Evolutionary conservation across 2,797 vertebrate species (phyloP), one percentile per base, ranked within the genome.

Genomic region (Glossophaga mutica): DNA sequence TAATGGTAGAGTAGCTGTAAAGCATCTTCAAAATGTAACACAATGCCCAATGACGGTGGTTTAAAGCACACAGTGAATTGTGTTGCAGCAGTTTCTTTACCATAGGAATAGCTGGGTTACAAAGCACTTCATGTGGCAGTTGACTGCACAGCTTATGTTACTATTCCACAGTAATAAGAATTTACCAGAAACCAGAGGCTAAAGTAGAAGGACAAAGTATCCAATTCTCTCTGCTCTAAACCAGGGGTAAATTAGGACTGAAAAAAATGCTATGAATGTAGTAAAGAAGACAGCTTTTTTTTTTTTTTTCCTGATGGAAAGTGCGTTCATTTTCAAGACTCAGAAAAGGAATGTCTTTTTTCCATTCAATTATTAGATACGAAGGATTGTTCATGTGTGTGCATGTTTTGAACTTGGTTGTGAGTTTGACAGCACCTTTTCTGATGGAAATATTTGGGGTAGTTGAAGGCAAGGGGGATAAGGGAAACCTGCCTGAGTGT

Each of bases 301-400:
- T 76, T 76, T 39, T 39, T 34, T 34, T 16, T 26, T 9, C 18
- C 9, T 55, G 3, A 2, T 50, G 7, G 4, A 32, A 68, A 79
- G 15, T 48, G 15, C 6, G 39, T 76, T 83, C 24, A 32, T 70
- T 77, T 87, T 91, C 19, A 48, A 85, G 39, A 10, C 42, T 48
- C 46, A 42, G 37, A n/a, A 42, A 46, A 44, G 44, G 21, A 37
- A 42, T n/a, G 0, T 21, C 12, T 84, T 90, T 65, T 65, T 78
- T 6, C 10, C 8, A 22, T 87, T 48, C 32, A 52, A 18, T 73
- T 44, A 44, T 71, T 57, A 29, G 14, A 34, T 29, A 65, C 6
- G 6, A 81, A 4, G 4, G 15, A 0, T 8, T 50, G 10, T 29
- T 0, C 62, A 0, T 8, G 0, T 12, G 1, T n/a, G 1, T 42